Percentiles rank a stretch among this genome's conserved stretches.
phyloP scores from a whole-genome alignment of 1,140 invertebrate genomes.

The Subanguina moxae region DNA sequence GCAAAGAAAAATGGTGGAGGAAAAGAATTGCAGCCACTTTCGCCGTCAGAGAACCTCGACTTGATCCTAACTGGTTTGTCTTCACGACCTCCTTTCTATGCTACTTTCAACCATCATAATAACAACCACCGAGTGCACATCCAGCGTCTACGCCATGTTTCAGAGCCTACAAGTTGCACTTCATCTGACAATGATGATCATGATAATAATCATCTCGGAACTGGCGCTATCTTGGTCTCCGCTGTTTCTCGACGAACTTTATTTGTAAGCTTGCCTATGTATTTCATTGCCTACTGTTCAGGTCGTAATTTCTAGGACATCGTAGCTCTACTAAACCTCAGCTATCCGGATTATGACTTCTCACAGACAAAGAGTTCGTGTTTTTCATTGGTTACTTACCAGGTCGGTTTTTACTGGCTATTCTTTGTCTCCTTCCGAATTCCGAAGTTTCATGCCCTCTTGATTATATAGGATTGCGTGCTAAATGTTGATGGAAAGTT shows the following conservation, averaged over 20 bases:
- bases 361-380: constrained; percentile 48
- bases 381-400: constrained; percentile 39
- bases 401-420: constrained; percentile 32
- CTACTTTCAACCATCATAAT: not conserved
- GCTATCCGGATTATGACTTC: constrained; percentile 56
- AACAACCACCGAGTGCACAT: constrained; percentile 6
- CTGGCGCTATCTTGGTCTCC: constrained; percentile 35
- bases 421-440: not conserved
- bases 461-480: constrained; percentile 34
- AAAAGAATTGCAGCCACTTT: constrained; percentile 48
- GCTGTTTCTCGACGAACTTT: constrained; percentile 50
- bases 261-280: constrained; percentile 24
- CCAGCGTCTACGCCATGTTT: constrained; percentile 43
- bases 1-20: constrained; percentile 16
- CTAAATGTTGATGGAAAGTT: constrained; percentile 46
- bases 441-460: not conserved
- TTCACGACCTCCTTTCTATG: not conserved
- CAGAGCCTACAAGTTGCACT: constrained; percentile 42
- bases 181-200: constrained; percentile 52
- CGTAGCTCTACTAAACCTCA: constrained; percentile 44
- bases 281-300: no score
- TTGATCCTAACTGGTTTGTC: constrained; percentile 10
- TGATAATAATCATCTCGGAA: not conserved
- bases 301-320: constrained; percentile 29
- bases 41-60: constrained; percentile 46